These are phyloP conservation scores for Chloropsis hardwickii DNA, from an alignment of 2,113 vertebrate species.

Conservation along the genomic window DNA sequence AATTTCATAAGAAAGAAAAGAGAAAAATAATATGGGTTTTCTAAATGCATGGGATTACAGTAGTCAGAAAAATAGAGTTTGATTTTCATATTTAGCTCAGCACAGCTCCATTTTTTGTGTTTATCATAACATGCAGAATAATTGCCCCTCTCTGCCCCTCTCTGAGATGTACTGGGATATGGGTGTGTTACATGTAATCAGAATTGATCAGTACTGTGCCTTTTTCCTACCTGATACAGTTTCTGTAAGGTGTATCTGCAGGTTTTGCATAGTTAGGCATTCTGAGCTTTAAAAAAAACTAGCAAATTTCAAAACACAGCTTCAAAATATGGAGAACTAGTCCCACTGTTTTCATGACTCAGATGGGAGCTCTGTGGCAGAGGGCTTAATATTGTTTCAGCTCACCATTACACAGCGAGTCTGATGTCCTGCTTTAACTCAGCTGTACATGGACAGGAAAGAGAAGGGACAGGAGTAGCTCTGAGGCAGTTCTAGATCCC, in stretches of 20 bases:
- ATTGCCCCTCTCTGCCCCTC: neutral
- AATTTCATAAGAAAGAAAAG: neutral
- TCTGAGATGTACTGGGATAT: neutral
- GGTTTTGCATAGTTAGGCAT: neutral
- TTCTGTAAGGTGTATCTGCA: neutral
- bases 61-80: neutral
- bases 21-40: neutral
- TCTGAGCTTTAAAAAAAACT: neutral
- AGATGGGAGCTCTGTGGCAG: neutral
- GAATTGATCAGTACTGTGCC: neutral
- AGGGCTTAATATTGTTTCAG: neutral
- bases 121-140: neutral
- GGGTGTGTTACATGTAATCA: neutral
- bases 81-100: neutral
- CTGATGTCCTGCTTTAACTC: neutral
- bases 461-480: neutral
- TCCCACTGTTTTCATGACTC: neutral
- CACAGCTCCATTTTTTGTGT: neutral
- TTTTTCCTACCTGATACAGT: neutral
- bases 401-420: accelerated
- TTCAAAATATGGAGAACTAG: neutral
- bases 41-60: neutral
- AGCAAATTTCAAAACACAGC: neutral
- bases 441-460: neutral
- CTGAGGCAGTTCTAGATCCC: neutral